A percentile compares a stretch with the other conserved stretches of the same genome.
Evolutionary conservation across 2,797 vertebrate genomes (phyloP).

Genomic region (Clarias laeviceps): DNA sequence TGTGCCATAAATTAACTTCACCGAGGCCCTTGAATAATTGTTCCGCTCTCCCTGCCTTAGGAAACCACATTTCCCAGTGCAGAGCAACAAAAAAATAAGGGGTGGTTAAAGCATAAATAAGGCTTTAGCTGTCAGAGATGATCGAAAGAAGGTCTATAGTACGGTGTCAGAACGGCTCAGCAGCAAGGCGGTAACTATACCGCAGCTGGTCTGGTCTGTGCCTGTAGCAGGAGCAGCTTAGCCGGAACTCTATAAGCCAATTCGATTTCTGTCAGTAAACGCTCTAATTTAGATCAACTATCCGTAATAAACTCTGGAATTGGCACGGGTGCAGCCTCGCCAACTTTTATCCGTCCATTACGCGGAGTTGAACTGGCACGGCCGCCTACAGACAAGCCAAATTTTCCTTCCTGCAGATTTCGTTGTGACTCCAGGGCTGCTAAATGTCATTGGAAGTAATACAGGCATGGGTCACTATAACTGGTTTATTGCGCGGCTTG

Average conservation of each 20-base stretch:
- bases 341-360: constrained; percentile 38
- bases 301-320: constrained; percentile 38
- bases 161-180: constrained; percentile 12
- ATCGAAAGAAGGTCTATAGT: constrained; percentile 7
- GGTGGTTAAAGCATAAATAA: constrained; percentile 14
- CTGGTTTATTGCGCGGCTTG: constrained; percentile 17
- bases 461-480: constrained; percentile 33
- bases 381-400: constrained; percentile 17
- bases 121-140: constrained; percentile 19
- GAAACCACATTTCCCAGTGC: constrained; percentile 20
- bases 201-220: constrained; percentile 28
- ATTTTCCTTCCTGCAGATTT: constrained; percentile 25
- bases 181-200: constrained; percentile 14
- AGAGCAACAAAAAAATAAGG: constrained; percentile 7
- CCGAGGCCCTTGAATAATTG: constrained; percentile 58
- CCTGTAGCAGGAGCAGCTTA: constrained; percentile 21
- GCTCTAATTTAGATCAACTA: constrained; percentile 42
- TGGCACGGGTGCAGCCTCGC: constrained; percentile 23
- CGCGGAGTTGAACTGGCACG: constrained; percentile 26
- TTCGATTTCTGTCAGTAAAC: constrained; percentile 40
- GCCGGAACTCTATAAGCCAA: constrained; percentile 34
- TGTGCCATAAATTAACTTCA: constrained; percentile 81
- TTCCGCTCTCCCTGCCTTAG: constrained; percentile 5
- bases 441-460: constrained; percentile 35
- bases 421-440: constrained; percentile 12